phyloP scores from a whole-genome alignment of 2,888 invertebrate species.

The Synanthedon vespiformis region DNA sequence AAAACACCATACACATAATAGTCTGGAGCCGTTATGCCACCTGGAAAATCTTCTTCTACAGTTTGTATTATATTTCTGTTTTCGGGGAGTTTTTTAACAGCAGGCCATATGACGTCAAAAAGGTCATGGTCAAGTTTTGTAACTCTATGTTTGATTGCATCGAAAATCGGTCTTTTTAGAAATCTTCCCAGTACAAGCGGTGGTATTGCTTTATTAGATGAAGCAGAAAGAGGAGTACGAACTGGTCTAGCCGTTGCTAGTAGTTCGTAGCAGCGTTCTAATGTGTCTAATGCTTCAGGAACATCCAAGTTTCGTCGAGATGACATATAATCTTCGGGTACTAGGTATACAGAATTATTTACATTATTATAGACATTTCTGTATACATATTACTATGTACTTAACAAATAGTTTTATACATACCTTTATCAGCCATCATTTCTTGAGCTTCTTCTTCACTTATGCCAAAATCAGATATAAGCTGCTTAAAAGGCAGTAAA shows the following conservation, averaged over 20 bases:
- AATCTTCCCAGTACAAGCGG: conserved; percentile 77
- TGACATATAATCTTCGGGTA: conserved; percentile 80
- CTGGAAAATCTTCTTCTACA: conserved; percentile 78
- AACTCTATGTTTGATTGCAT: conserved; percentile 78
- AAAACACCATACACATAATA: conserved; percentile 88
- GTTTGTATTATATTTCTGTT: conserved; percentile 67
- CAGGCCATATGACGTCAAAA: conserved; percentile 91
- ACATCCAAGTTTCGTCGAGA: conserved; percentile 79
- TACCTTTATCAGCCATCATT: conserved; percentile 86
- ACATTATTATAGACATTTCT: not conserved
- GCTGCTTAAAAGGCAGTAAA: conserved; percentile 76
- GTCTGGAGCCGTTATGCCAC: conserved; percentile 86
- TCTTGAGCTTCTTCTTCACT: conserved; percentile 74
- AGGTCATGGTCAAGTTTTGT: conserved; percentile 89
- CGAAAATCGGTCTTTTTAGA: conserved; percentile 79
- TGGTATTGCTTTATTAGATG: conserved; percentile 67
- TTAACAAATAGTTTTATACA: conserved; percentile 9
- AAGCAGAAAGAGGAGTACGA: conserved; percentile 70
- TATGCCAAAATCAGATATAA: conserved; percentile 78
- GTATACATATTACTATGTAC: not conserved
- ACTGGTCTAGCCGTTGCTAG: conserved; percentile 73
- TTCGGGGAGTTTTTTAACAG: conserved; percentile 80
- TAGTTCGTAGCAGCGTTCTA: conserved; percentile 82
- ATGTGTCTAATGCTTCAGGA: conserved; percentile 76
- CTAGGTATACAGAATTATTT: conserved; percentile 42